phyloP scores from a whole-genome alignment of 2,888 invertebrate genomes.

The Boloria euphrosyne region DNA sequence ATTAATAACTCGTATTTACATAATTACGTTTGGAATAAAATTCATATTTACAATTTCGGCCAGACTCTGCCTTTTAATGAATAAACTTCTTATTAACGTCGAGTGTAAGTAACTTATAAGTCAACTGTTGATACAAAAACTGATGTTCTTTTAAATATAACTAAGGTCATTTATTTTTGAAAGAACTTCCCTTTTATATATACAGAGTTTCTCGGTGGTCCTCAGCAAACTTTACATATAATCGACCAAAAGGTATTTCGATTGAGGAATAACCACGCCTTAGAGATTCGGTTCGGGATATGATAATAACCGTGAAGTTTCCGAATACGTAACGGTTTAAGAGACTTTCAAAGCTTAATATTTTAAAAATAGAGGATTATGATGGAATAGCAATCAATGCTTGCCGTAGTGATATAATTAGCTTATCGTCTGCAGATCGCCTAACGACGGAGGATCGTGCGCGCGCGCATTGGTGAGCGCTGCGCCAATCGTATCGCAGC shows the following conservation, averaged over 20 bases:
- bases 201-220: constrained; percentile 61
- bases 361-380: constrained; percentile 68
- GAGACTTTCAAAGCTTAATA: constrained; percentile 59
- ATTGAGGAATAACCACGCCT: constrained; percentile 55
- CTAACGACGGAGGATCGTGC: constrained; percentile 62
- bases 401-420: constrained; percentile 69
- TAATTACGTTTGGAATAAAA: too few species aligned
- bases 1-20: too few species aligned
- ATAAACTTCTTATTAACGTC: too few species aligned
- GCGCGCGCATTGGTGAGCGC: constrained; percentile 74
- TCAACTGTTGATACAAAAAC: too few species aligned
- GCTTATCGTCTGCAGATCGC: constrained; percentile 73
- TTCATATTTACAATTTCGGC: too few species aligned
- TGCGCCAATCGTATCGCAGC: constrained; percentile 70
- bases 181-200: constrained; percentile 49
- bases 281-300: constrained; percentile 58
- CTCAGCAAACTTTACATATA: constrained; percentile 47
- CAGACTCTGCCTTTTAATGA: too few species aligned
- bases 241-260: constrained; percentile 50
- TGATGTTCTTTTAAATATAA: too few species aligned
- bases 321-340: constrained; percentile 48
- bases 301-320: constrained; percentile 59
- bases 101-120: too few species aligned
- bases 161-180: too few species aligned
- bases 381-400: constrained; percentile 65